Percentiles rank a stretch among this genome's conserved stretches.
Evolutionary conservation across 2,797 vertebrate species (phyloP).

Genomic region (Ctenosaura bakeri): DNA sequence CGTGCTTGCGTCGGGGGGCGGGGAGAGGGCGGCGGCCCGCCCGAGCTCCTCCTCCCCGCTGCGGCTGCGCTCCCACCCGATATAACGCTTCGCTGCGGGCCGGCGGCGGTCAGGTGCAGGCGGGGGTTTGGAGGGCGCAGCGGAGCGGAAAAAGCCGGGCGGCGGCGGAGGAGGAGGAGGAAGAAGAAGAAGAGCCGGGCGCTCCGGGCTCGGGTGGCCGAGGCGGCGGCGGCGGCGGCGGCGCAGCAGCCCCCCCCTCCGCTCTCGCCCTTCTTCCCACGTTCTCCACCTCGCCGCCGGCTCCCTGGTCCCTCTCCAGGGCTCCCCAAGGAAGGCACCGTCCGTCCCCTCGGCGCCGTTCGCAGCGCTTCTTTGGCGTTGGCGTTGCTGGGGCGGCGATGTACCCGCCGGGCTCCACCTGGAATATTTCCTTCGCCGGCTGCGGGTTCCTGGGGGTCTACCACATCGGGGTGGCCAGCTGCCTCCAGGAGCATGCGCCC

Average conservation of each 20-base stretch:
- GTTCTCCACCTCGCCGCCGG: too few species aligned
- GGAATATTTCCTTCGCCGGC: slow-evolving; percentile 98
- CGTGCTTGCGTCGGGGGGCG: background rate
- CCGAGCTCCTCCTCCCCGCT: slow-evolving; percentile 1
- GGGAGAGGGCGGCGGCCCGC: background rate
- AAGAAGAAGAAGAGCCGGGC: background rate
- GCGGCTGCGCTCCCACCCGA: background rate
- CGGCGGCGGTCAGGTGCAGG: background rate
- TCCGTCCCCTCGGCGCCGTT: too few species aligned
- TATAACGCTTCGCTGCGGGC: slow-evolving; percentile 10
- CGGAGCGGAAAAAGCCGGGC: background rate
- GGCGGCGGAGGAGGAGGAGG: background rate
- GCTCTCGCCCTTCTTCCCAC: too few species aligned
- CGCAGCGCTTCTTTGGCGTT: too few species aligned
- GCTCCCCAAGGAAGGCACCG: too few species aligned
- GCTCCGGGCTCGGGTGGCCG: too few species aligned
- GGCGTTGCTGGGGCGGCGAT: slow-evolving; percentile 75
- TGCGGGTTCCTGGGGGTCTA: slow-evolving; percentile 97
- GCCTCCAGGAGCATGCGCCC: slow-evolving; percentile 91
- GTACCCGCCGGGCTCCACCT: slow-evolving; percentile 91
- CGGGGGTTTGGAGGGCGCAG: background rate
- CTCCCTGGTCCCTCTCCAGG: too few species aligned
- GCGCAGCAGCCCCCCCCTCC: background rate
- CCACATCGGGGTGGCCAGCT: slow-evolving; percentile 95
- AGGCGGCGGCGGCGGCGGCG: background rate